Percentiles rank a stretch among this genome's conserved stretches.
phyloP scores from a whole-genome alignment of 2,113 vertebrate genomes.

The Typhlomys cinereus region DNA sequence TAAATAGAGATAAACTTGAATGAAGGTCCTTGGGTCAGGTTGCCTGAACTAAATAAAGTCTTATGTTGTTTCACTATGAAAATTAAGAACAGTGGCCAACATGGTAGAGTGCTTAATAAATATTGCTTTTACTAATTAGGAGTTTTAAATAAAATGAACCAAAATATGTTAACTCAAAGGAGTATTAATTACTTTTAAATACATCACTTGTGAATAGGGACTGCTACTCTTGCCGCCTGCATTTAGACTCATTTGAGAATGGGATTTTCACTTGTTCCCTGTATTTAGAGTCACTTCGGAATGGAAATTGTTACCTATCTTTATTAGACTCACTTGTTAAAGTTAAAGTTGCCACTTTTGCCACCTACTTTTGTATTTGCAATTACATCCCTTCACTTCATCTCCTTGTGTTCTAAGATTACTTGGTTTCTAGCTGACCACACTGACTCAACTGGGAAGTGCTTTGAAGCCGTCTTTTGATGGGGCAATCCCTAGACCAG shows the following conservation, averaged over 20 bases:
- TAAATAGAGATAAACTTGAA: not conserved
- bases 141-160: conserved; percentile 23
- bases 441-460: not conserved
- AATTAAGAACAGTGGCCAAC: not conserved
- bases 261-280: too few relatives aligned
- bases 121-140: not conserved
- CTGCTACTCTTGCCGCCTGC: not conserved
- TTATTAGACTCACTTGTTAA: too few relatives aligned
- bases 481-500: not conserved
- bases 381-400: not conserved
- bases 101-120: not conserved
- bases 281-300: too few relatives aligned
- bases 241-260: not conserved
- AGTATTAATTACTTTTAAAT: conserved; percentile 12
- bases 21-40: not conserved
- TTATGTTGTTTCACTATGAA: not conserved
- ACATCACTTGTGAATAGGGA: not conserved
- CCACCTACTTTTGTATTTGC: not conserved
- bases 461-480: not conserved
- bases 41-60: not conserved
- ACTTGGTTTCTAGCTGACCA: not conserved
- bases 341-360: not conserved
- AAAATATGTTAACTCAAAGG: not conserved
- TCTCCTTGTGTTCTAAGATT: conserved; percentile 6
- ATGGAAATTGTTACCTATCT: too few relatives aligned